phyloP scores from a whole-genome alignment of 2,113 vertebrate genomes.

The Alligator sinensis region DNA sequence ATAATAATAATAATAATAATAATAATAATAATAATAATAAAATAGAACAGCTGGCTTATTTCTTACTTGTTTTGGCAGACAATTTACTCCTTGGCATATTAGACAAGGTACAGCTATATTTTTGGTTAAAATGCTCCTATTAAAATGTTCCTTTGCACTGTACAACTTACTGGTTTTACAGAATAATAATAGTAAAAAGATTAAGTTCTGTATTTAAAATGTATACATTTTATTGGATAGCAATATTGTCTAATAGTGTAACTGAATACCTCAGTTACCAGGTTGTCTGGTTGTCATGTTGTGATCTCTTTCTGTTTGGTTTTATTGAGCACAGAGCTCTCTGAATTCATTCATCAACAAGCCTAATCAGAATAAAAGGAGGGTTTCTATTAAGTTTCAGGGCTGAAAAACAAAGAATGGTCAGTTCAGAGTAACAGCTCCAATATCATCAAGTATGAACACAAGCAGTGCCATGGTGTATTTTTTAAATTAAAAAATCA shows the following conservation, averaged over 20 bases:
- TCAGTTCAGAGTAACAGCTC: neutral
- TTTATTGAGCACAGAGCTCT: neutral
- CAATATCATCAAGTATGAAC: neutral
- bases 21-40: too few species aligned
- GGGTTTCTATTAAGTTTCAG: conserved; percentile 26
- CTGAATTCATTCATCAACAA: neutral
- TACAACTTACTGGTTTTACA: neutral
- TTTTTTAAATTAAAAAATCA: neutral
- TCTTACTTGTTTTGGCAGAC: neutral
- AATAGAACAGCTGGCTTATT: neutral
- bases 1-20: too few species aligned
- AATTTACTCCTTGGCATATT: neutral
- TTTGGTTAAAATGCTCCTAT: neutral
- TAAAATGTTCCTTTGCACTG: neutral
- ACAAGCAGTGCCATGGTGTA: neutral
- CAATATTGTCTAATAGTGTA: conserved; percentile 22
- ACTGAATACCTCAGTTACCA: conserved; percentile 39
- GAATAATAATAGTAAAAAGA: conserved; percentile 35
- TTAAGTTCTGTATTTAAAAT: neutral
- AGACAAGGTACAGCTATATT: neutral
- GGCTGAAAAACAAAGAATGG: conserved; percentile 1
- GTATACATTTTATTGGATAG: neutral
- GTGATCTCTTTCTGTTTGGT: neutral
- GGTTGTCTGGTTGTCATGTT: neutral
- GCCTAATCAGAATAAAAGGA: neutral